phyloP scores from a whole-genome alignment of 2,113 vertebrate genomes.

The Semicossyphus pulcher region DNA sequence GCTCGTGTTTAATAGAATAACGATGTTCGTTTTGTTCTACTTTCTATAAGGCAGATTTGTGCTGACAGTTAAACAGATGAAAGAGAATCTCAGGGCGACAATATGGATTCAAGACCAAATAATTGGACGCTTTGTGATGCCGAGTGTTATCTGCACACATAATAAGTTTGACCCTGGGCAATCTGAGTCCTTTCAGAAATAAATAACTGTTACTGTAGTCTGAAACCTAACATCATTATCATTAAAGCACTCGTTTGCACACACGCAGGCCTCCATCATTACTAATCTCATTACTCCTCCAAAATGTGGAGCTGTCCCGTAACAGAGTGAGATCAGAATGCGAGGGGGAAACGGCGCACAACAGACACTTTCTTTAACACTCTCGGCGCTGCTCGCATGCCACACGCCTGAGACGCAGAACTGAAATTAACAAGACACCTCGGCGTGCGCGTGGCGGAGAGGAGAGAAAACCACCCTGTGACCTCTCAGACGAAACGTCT shows the following conservation, averaged over 20 bases:
- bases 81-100: slow-evolving; percentile 26
- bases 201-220: not conserved
- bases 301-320: slow-evolving; percentile 4
- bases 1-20: slow-evolving; percentile 52
- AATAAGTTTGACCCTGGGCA: slow-evolving; percentile 9
- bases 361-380: too few relatives aligned
- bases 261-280: not conserved
- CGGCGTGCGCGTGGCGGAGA: slow-evolving; percentile 58
- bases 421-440: slow-evolving; percentile 72
- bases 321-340: slow-evolving; percentile 45
- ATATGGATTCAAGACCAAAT: slow-evolving; percentile 31
- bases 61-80: slow-evolving; percentile 38
- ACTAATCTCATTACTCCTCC: slow-evolving; percentile 11
- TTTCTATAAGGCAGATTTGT: not conserved
- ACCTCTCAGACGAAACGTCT: slow-evolving; percentile 51
- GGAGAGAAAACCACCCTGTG: slow-evolving; percentile 59
- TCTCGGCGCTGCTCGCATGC: slow-evolving; percentile 44
- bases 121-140: slow-evolving; percentile 26
- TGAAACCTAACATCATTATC: not conserved
- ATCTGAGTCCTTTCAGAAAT: slow-evolving; percentile 4
- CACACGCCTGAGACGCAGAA: slow-evolving; percentile 65
- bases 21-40: slow-evolving; percentile 6
- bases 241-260: not conserved
- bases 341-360: slow-evolving; percentile 30
- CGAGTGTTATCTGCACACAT: not conserved